Evolutionary conservation across 2,797 vertebrate species (phyloP).

Genomic region (Chaetophractus vellerosus): DNA sequence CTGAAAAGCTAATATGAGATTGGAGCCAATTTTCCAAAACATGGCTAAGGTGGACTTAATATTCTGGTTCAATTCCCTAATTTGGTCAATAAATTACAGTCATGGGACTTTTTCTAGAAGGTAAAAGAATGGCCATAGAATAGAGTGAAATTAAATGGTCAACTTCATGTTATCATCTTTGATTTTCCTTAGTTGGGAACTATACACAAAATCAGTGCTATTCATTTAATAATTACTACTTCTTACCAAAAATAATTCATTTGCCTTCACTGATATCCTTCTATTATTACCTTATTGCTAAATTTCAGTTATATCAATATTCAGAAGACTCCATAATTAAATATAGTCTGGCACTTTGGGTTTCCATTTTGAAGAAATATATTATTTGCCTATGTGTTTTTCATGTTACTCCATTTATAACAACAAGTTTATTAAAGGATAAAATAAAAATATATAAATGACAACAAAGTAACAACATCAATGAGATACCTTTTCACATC

Average conservation of each 20-base stretch:
- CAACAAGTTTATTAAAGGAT: constrained; percentile 1
- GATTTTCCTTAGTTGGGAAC: not conserved
- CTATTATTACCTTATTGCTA: not conserved
- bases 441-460: not conserved
- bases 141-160: not conserved
- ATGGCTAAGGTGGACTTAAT: not conserved
- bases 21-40: constrained; percentile 6
- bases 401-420: not conserved
- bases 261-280: not conserved
- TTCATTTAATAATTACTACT: not conserved
- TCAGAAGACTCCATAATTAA: not conserved
- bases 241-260: not conserved
- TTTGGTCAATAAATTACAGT: not conserved
- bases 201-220: not conserved
- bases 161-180: not conserved
- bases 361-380: not conserved
- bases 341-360: not conserved
- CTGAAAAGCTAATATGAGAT: not conserved
- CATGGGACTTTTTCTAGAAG: not conserved
- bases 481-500: too few relatives aligned
- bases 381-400: not conserved
- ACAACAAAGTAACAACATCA: not conserved
- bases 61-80: not conserved
- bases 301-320: not conserved
- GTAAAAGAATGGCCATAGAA: not conserved